A percentile compares a stretch with the other conserved stretches of the same genome.
These are phyloP conservation scores for Chloromyia formosa DNA, from an alignment of 2,888 invertebrate genomes.

Conservation along the genomic window DNA sequence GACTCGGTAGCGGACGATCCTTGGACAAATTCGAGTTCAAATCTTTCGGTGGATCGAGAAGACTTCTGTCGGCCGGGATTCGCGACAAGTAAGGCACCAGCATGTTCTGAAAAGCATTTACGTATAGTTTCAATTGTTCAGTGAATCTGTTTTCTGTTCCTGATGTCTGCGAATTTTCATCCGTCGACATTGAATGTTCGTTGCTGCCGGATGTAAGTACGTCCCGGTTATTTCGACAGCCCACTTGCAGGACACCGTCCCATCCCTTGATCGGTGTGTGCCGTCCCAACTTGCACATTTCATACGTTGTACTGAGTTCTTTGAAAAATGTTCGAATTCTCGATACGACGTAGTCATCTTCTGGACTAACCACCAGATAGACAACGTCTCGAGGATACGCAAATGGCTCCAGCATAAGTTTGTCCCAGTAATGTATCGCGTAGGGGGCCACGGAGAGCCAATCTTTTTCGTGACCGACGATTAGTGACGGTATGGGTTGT, in stretches of 20 bases:
- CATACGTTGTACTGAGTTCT: conserved; percentile 92
- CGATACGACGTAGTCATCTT: conserved; percentile 82
- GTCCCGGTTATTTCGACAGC: conserved; percentile 63
- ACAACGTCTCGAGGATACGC: conserved; percentile 94
- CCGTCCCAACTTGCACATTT: conserved; percentile 91
- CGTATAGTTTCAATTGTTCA: conserved; percentile 86
- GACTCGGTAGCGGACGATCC: conserved; percentile 65
- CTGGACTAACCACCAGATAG: conserved; percentile 94
- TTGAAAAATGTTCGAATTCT: conserved; percentile 88
- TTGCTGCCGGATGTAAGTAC: conserved; percentile 24
- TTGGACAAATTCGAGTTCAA: conserved; percentile 51
- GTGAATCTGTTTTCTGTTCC: conserved; percentile 84
- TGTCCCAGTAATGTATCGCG: conserved; percentile 95
- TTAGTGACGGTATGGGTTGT: conserved; percentile 93
- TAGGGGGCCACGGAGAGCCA: conserved; percentile 95
- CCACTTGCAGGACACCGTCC: conserved; percentile 89
- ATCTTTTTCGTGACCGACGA: conserved; percentile 95
- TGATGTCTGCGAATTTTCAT: conserved; percentile 91
- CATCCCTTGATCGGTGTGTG: conserved; percentile 89
- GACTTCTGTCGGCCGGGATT: conserved; percentile 77
- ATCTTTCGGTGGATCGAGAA: conserved; percentile 72
- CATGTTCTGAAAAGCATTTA: conserved; percentile 79
- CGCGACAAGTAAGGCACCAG: conserved; percentile 79
- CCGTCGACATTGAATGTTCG: conserved; percentile 69
- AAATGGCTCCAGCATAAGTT: conserved; percentile 95